A percentile compares a stretch with the other conserved stretches of the same genome.
Conservation (phyloP, 2,888 invertebrate genomes). For the Spodoptera littoralis region DNA sequence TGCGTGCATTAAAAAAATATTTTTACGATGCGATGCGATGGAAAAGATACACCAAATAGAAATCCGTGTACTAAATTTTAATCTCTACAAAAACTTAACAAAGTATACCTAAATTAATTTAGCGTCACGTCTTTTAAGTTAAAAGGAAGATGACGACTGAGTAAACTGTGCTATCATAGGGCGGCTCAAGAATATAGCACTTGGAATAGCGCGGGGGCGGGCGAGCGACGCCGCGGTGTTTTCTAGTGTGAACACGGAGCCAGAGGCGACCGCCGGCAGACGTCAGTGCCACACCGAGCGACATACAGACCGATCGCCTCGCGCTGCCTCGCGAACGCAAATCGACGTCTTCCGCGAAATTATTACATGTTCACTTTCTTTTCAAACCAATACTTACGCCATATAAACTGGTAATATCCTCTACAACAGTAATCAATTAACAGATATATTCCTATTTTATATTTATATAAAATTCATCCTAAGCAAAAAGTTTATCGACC, state of each 20-base stretch:
- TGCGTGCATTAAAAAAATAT: too few species aligned
- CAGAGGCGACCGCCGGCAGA: constrained; percentile 71
- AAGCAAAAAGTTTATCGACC: constrained; percentile 84
- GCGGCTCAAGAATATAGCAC: constrained; percentile 66
- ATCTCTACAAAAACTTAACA: constrained; percentile 27
- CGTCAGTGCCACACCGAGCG: constrained; percentile 83
- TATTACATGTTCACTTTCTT: constrained; percentile 68
- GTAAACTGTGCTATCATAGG: constrained; percentile 71
- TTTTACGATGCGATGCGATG: too few species aligned
- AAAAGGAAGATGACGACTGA: constrained; percentile 50
- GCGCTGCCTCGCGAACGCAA: constrained; percentile 74
- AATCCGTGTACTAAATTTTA: constrained; percentile 5
- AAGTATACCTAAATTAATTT: constrained; percentile 70
- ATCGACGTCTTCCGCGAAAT: constrained; percentile 69
- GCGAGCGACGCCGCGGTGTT: constrained; percentile 78
- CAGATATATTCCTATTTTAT: constrained; percentile 35
- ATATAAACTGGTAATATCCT: constrained; percentile 20
- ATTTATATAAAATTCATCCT: constrained; percentile 36
- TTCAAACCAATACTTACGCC: constrained; percentile 31
- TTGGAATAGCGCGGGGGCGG: constrained; percentile 79
- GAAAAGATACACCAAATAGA: background rate
- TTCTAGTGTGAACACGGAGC: constrained; percentile 56
- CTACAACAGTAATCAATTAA: constrained; percentile 25
- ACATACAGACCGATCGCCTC: constrained; percentile 83
- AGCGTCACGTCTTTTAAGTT: constrained; percentile 62